A percentile compares a stretch with the other conserved stretches of the same genome.
Evolutionary conservation across 2,113 vertebrate species (phyloP).

Genomic region (Cercopithecus mona): DNA sequence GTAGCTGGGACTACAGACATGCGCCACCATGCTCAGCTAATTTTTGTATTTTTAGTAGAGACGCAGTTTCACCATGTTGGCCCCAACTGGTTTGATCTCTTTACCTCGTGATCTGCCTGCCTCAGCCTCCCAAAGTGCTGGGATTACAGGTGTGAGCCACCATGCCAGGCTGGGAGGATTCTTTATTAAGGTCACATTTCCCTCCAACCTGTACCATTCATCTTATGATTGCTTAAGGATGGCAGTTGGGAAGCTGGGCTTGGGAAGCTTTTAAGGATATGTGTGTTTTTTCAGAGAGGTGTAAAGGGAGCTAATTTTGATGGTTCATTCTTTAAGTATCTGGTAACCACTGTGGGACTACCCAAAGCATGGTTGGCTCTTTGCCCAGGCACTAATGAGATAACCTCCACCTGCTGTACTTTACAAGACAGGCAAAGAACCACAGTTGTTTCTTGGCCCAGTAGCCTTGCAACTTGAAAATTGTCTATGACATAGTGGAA

Average conservation of each 20-base stretch:
- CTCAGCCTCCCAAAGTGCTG: no score
- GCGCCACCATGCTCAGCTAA: no score
- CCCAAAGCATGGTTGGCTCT: neutral
- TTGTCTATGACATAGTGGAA: neutral
- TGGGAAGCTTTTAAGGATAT: neutral
- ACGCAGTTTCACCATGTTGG: no score
- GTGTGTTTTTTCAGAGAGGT: neutral
- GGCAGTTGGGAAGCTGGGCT: neutral
- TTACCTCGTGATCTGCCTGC: no score
- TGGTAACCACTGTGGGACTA: neutral
- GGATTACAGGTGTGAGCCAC: no score
- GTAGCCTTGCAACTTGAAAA: neutral
- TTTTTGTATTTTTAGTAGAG: no score
- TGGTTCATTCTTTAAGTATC: neutral
- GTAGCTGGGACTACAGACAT: no score
- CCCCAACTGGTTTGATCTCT: no score
- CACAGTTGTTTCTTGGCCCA: neutral
- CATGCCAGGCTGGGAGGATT: neutral
- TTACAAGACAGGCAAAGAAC: neutral
- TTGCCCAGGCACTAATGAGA: slow-evolving; percentile 28
- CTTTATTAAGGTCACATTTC: neutral
- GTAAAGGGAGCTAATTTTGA: neutral
- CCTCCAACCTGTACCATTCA: neutral
- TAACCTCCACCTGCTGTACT: neutral
- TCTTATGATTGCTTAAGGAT: neutral